Conservation (phyloP, 2,113 vertebrate species). For the Neoarius graeffei region DNA sequence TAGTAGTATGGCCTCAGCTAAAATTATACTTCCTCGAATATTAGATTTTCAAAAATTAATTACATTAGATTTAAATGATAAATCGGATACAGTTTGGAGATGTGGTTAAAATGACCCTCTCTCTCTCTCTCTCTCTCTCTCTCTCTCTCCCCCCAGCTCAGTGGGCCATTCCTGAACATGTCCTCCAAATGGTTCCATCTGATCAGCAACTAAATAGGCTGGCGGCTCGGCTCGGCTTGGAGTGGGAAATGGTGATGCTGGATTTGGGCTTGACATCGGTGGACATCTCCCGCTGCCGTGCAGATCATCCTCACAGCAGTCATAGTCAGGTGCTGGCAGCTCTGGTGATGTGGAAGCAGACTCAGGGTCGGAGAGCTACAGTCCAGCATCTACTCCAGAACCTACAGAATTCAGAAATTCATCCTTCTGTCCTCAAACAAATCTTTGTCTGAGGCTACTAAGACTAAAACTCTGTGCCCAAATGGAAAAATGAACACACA, state of each 20-base stretch:
- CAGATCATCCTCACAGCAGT: constrained; percentile 77
- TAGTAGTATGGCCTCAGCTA: background rate
- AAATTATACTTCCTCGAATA: background rate
- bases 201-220: constrained; percentile 85
- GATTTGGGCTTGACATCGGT: constrained; percentile 81
- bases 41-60: no score
- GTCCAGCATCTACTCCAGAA: constrained; percentile 71
- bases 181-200: constrained; percentile 77
- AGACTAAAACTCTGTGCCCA: background rate
- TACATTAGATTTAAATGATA: background rate
- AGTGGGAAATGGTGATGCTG: constrained; percentile 84
- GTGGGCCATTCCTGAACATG: constrained; percentile 56
- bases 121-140: no score
- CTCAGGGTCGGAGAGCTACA: constrained; percentile 78
- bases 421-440: constrained; percentile 76
- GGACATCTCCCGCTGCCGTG: constrained; percentile 83
- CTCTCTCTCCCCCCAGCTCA: constrained; percentile 60
- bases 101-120: background rate
- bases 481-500: background rate
- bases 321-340: constrained; percentile 82
- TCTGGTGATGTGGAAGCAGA: constrained; percentile 83
- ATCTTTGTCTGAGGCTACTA: constrained; percentile 67
- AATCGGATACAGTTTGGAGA: background rate
- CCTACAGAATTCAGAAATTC: constrained; percentile 72
- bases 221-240: constrained; percentile 75